A percentile compares a stretch with the other conserved stretches of the same genome.
Conservation (phyloP, 92 coral and sea anemone species). For the Epizoanthus scotinus region DNA sequence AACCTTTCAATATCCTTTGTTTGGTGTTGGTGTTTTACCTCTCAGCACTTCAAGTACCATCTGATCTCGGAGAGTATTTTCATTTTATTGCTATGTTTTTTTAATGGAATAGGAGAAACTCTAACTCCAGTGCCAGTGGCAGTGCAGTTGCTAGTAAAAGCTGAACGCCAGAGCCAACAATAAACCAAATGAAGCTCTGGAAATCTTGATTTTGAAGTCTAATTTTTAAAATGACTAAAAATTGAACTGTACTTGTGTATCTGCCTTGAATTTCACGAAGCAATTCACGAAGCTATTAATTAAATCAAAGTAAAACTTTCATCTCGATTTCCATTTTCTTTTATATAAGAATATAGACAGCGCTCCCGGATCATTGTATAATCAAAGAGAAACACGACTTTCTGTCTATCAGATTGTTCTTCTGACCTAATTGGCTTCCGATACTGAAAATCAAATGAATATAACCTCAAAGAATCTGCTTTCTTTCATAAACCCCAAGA, state of each 20-base stretch:
- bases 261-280: no score
- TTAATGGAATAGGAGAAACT: no score
- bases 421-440: slow-evolving; percentile 19
- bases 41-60: not conserved
- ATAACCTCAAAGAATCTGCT: slow-evolving; percentile 1
- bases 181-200: no score
- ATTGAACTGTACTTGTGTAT: no score
- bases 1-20: not conserved
- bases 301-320: not conserved
- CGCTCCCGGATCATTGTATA: not conserved
- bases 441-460: not conserved
- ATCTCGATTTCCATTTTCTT: not conserved
- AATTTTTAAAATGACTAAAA: no score
- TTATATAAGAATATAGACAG: not conserved
- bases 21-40: slow-evolving; percentile 3
- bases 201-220: no score
- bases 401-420: not conserved
- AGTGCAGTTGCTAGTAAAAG: no score
- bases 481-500: slow-evolving; percentile 29
- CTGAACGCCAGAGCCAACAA: no score
- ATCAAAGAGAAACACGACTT: not conserved
- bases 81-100: not conserved
- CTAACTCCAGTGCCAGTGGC: no score
- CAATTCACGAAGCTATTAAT: no score
- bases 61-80: not conserved